Percentiles rank a stretch among this genome's conserved stretches.
Evolutionary conservation across 1,140 invertebrate genomes (phyloP).

Genomic region (Gonatopus flavifemur): DNA sequence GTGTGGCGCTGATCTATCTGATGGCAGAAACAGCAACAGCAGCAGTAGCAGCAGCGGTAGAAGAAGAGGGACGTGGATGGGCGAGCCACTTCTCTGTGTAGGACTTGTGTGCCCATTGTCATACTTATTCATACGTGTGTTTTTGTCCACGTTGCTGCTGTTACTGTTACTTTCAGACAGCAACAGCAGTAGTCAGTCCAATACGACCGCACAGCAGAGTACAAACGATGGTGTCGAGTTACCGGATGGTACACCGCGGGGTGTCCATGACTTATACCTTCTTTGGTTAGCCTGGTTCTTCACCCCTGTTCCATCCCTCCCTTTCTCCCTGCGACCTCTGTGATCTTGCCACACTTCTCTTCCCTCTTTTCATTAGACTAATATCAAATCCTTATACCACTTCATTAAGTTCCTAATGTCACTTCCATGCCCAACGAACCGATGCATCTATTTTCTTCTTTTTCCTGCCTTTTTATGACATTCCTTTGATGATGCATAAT

Average conservation of each 20-base stretch:
- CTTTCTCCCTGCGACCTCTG: constrained; percentile 12
- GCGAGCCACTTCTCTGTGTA: constrained; percentile 35
- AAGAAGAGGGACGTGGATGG: constrained; percentile 1
- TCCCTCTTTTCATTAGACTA: not conserved
- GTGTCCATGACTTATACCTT: constrained; percentile 56
- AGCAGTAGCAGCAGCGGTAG: too few species aligned
- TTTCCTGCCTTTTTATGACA: too few species aligned
- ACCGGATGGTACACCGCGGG: constrained; percentile 59
- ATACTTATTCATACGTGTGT: constrained; percentile 55
- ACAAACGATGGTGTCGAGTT: constrained; percentile 60
- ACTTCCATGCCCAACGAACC: constrained; percentile 45
- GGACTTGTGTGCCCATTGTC: constrained; percentile 54
- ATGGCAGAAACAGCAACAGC: constrained; percentile 32
- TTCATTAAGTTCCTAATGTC: constrained; percentile 16
- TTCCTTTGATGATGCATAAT: too few species aligned
- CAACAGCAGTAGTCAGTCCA: constrained; percentile 46
- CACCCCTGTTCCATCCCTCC: constrained; percentile 19
- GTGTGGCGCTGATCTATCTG: constrained; percentile 51
- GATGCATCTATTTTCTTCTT: too few species aligned
- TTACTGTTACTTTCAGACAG: too few species aligned
- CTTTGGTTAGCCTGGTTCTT: constrained; percentile 37
- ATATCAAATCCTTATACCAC: not conserved
- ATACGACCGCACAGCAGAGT: constrained; percentile 42
- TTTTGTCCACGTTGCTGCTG: constrained; percentile 46
- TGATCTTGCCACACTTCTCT: not conserved